These are phyloP conservation scores for Epinotia bilunana DNA, from an alignment of 2,888 invertebrate genomes.

Conservation along the genomic window DNA sequence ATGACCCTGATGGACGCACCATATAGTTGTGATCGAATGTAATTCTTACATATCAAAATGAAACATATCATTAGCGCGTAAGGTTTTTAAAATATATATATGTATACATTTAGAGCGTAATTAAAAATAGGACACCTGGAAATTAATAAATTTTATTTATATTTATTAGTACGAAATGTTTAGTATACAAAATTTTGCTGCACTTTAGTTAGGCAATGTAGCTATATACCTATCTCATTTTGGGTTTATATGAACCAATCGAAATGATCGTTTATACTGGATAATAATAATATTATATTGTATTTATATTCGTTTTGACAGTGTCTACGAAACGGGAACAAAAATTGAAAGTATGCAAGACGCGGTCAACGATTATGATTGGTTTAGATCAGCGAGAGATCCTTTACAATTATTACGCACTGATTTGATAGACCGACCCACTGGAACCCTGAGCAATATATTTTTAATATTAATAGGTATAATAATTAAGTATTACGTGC, in stretches of 20 bases:
- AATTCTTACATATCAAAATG: conserved; percentile 65
- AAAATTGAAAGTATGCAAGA: conserved; percentile 51
- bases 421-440: conserved; percentile 81
- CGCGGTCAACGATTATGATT: conserved; percentile 42
- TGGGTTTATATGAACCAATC: conserved; percentile 37
- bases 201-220: conserved; percentile 43
- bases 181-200: conserved; percentile 45
- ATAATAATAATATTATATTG: conserved; percentile 45
- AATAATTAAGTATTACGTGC: conserved; percentile 77
- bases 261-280: conserved; percentile 42
- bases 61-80: conserved; percentile 76
- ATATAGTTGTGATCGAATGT: conserved; percentile 73
- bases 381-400: conserved; percentile 37
- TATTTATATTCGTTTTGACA: conserved; percentile 52
- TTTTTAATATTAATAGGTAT: conserved; percentile 73
- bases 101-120: conserved; percentile 78
- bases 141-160: conserved; percentile 62
- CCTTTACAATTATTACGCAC: conserved; percentile 62
- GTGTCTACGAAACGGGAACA: conserved; percentile 59
- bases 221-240: conserved; percentile 30
- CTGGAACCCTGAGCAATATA: conserved; percentile 83
- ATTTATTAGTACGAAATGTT: conserved; percentile 48
- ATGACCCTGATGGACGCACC: conserved; percentile 47
- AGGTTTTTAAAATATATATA: conserved; percentile 78
- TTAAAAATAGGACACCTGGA: conserved; percentile 62